Percentiles rank a stretch among this genome's conserved stretches.
These are phyloP conservation scores for Anas flavirostris DNA, from an alignment of 2,797 vertebrate genomes.

Conservation along the genomic window DNA sequence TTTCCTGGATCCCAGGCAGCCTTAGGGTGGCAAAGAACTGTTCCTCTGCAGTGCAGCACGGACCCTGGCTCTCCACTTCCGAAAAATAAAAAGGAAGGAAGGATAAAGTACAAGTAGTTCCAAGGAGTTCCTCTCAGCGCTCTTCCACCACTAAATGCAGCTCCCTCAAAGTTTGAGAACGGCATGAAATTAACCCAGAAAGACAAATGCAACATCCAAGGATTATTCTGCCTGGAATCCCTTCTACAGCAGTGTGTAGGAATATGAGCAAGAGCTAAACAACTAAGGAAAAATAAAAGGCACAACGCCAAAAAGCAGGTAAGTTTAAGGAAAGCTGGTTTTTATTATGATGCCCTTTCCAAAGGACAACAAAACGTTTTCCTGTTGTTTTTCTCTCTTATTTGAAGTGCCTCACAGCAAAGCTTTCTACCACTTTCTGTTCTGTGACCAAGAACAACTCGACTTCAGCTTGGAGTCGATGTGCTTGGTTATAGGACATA, in stretches of 20 bases:
- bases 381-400: background rate
- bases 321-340: background rate
- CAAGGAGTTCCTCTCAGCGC: background rate
- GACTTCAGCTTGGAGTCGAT: background rate
- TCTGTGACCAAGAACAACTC: background rate
- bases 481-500: background rate
- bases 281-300: background rate
- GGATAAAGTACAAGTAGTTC: background rate
- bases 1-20: background rate
- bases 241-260: background rate
- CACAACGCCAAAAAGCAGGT: background rate
- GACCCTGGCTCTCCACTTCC: background rate
- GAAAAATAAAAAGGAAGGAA: background rate
- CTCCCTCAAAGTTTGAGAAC: background rate
- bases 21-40: background rate
- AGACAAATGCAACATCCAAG: background rate
- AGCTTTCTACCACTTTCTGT: background rate
- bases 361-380: background rate
- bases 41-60: background rate
- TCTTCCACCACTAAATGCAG: background rate
- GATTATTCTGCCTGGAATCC: background rate
- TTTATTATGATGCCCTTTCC: background rate
- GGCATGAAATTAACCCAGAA: background rate
- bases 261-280: background rate
- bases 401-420: background rate